Evolutionary conservation across 30 jellyfish, hydroid and myxozoan genomes (phyloP).

Genomic region (Euphysa ruthae): DNA sequence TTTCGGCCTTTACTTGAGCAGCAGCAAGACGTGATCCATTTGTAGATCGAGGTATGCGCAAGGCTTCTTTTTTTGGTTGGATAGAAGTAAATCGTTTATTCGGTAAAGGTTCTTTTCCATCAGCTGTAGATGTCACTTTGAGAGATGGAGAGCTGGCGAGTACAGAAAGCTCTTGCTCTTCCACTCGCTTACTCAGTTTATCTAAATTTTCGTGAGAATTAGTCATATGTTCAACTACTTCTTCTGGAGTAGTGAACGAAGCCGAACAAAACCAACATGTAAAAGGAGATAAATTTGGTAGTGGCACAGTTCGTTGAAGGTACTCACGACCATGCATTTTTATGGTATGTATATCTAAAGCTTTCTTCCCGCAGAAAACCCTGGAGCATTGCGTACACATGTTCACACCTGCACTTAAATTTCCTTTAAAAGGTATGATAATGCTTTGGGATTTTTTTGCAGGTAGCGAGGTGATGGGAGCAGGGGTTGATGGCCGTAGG

Average conservation of each 20-base stretch:
- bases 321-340: slow-evolving; percentile 37
- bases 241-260: slow-evolving; percentile 20
- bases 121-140: neutral
- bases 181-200: slow-evolving; percentile 37
- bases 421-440: too few relatives aligned
- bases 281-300: slow-evolving; percentile 16
- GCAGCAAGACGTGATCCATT: neutral
- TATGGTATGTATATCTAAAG: slow-evolving; percentile 29
- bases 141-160: neutral
- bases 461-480: too few relatives aligned
- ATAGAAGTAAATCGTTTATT: neutral
- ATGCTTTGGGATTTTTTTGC: too few relatives aligned
- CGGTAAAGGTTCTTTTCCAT: neutral
- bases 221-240: slow-evolving; percentile 34
- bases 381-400: slow-evolving; percentile 39
- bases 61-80: slow-evolving; percentile 3
- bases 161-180: slow-evolving; percentile 14
- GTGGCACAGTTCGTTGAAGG: slow-evolving; percentile 12
- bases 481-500: too few relatives aligned
- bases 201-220: slow-evolving; percentile 30
- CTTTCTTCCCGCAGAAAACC: slow-evolving; percentile 35
- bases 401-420: slow-evolving; percentile 3
- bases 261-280: slow-evolving; percentile 38
- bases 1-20: neutral
- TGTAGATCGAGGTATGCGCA: slow-evolving; percentile 6